phyloP scores from a whole-genome alignment of 2,888 invertebrate genomes.

The Cantharis nigra region DNA sequence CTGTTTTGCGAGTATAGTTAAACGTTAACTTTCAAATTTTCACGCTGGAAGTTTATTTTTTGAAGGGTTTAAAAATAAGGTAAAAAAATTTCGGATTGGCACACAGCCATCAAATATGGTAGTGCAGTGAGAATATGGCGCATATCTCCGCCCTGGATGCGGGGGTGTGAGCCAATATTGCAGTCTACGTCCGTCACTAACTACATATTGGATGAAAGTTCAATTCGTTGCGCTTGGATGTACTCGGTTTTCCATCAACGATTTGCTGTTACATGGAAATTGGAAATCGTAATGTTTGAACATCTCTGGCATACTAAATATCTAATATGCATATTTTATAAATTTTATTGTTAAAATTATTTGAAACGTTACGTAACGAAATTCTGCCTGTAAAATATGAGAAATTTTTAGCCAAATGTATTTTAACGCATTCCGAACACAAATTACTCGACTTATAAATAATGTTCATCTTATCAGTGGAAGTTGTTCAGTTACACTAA shows the following conservation, averaged over 20 bases:
- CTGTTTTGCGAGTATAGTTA: background rate
- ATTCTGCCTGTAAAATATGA: background rate
- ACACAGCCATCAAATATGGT: conserved; percentile 34
- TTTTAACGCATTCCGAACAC: background rate
- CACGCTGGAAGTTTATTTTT: background rate
- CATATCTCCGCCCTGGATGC: conserved; percentile 44
- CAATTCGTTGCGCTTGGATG: conserved; percentile 49
- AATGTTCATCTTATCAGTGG: conserved; percentile 1
- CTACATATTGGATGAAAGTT: conserved; percentile 49
- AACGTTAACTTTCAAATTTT: background rate
- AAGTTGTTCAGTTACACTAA: background rate
- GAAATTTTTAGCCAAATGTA: background rate
- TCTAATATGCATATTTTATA: conserved; percentile 32
- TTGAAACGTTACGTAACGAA: background rate
- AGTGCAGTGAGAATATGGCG: conserved; percentile 38
- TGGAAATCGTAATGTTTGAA: conserved; percentile 28
- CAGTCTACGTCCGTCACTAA: conserved; percentile 44
- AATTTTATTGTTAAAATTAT: background rate
- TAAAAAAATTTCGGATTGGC: conserved; percentile 14
- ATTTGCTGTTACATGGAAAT: conserved; percentile 37
- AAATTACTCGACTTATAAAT: background rate
- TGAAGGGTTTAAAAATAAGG: background rate
- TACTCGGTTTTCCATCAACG: conserved; percentile 37
- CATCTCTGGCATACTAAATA: conserved; percentile 35
- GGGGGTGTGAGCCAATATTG: conserved; percentile 43